Evolutionary conservation across 2,113 vertebrate species (phyloP), one percentile per base, ranked within the genome.

Genomic region (Rattus rattus): DNA sequence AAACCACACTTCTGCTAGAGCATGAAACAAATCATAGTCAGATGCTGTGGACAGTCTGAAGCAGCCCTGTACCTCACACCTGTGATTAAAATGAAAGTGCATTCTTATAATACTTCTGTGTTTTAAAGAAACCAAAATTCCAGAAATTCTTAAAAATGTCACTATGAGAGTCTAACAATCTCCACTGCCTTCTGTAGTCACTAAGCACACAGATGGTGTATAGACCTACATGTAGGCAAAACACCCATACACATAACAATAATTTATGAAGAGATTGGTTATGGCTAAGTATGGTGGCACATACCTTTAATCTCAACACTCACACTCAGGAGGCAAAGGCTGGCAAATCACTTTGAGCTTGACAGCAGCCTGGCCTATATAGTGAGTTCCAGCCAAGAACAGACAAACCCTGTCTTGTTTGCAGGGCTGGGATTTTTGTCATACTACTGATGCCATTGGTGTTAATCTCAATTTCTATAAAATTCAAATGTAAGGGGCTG

Each of bases 381-480:
- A 56, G 79, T 14, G 6, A 59, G 79, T 59, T 83, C 54, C 80
- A 83, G 56, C 54, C 54, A 83, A 22, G 54, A 59, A 26, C 22
- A 83, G 36, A n/a, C 54, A 83, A 12, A 26, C 36, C 54, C 54
- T 92, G 7, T 93, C 56, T 87, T 76, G 14, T 96, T 94, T 92
- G 79, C 65, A 94, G 75, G 93, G 49, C 80, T 96, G 63, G 95
- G 59, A 94, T 63, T 49, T n/a, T 96, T 43, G 65, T 97, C 93
- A 95, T 85, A 72, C 77, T 95, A 19, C 39, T 91, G 92, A 95
- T 97, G 95, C 89, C 94, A 97, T 97, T 96, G 89, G 92, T 93
- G 94, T 97, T 95, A 97, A 96, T 97, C 90, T 97, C 80, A 93
- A 26, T 96, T 97, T 97, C 96, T 95, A 63, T 70, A 95, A 97